Evolutionary conservation across 2,113 vertebrate genomes (phyloP), one percentile per base, ranked within the genome.

Genomic region (Archilochus colubris): DNA sequence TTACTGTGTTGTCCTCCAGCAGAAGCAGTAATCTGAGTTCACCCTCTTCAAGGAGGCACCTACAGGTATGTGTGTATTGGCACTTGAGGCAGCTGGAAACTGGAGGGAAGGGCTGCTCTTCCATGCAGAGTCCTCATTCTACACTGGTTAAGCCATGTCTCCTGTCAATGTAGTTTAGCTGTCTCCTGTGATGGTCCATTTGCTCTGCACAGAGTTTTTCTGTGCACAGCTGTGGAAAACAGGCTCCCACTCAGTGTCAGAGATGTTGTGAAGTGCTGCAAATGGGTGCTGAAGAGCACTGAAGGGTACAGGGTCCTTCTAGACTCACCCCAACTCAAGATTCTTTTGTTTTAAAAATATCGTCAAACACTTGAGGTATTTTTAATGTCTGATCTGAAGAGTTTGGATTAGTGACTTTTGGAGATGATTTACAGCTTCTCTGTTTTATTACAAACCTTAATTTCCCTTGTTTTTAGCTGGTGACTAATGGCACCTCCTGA

Each of bases 221-320:
- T 19, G 22, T 43, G 57, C 80, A 43, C 19, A 62, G 30, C 0
- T 0, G 9, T 38, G 40, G 36, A 27, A 50, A 77, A 5, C 36
- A 66, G 50, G 21, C 53, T 16, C 15, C 30, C 15, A 2, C 62
- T 43, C 28, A 14, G 20, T 7, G 9, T 17, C 72, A 27, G 3
- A 27, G 18, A 9, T 19, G 6, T 2, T 33, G 24, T 19, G n/a
- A 33, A 21, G 27, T 23, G 14, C 24, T 88, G 51, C 46, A 57
- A n/a, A 62, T 22, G 7, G 50, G 50, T 0, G 0, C 18, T 36
- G 54, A 64, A 40, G 12, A 53, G 9, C 43, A 23, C 7, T 50
- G 57, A 46, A 59, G 51, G 6, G 8, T 27, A 12, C 36, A 46
- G 21, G 21, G 3, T 62, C 24, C 33, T 77, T 86, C 61, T 59